A percentile compares a stretch with the other conserved stretches of the same genome.
Evolutionary conservation across 2,888 invertebrate species (phyloP).

Genomic region (Ophion costatus): DNA sequence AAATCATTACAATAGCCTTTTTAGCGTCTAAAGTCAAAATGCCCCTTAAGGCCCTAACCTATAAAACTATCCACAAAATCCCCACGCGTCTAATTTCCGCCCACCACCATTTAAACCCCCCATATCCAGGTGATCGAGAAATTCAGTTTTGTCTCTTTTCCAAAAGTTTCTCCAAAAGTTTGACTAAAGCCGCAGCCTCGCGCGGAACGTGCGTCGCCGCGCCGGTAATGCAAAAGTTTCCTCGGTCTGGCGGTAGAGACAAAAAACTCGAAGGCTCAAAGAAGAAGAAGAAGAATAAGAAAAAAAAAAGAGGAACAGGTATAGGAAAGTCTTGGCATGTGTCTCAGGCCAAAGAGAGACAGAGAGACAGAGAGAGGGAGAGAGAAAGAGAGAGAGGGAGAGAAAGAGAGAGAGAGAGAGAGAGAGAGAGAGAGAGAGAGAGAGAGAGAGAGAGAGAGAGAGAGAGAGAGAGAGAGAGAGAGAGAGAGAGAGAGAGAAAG

Average conservation of each 20-base stretch:
- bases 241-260: background rate
- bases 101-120: background rate
- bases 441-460: background rate
- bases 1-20: no score
- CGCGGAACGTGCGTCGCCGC: background rate
- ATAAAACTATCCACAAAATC: background rate
- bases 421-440: no score
- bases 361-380: background rate
- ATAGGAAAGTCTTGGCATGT: background rate
- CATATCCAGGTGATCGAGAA: conserved; percentile 6
- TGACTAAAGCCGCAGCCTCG: background rate
- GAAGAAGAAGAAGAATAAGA: background rate
- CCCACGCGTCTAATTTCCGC: background rate
- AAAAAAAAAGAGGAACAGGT: background rate
- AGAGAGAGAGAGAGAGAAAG: background rate
- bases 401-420: background rate
- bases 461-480: background rate
- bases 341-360: background rate
- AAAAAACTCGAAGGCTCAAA: background rate
- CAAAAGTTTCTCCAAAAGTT: background rate
- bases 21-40: no score
- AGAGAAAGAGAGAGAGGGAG: background rate
- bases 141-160: background rate
- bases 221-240: conserved; percentile 20
- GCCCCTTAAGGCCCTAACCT: background rate